Conservation (phyloP, 2,113 vertebrate species). For the Glaucomys volans region DNA sequence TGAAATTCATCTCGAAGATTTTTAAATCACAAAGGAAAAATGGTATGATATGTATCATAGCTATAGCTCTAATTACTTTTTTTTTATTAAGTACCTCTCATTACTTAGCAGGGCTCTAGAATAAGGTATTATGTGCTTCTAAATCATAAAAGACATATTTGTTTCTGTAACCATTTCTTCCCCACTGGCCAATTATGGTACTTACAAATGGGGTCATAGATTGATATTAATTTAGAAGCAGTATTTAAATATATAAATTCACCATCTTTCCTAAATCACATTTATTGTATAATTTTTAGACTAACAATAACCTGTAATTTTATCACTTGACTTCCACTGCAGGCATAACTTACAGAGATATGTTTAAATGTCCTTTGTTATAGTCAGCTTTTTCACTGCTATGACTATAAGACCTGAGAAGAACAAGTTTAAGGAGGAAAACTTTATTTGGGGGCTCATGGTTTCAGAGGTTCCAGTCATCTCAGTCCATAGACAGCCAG, state of each 20-base stretch:
- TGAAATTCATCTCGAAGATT: slow-evolving; percentile 70
- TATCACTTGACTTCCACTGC: slow-evolving; percentile 3
- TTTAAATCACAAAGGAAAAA: slow-evolving; percentile 79
- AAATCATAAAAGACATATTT: slow-evolving; percentile 55
- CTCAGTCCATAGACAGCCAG: no score
- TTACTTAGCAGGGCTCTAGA: slow-evolving; percentile 67
- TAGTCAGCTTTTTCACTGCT: no score
- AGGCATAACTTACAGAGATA: neutral
- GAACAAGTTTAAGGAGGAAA: no score
- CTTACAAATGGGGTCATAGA: slow-evolving; percentile 64
- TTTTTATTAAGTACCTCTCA: slow-evolving; percentile 79
- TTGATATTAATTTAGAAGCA: slow-evolving; percentile 74
- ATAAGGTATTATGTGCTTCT: slow-evolving; percentile 68
- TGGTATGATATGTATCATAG: slow-evolving; percentile 69
- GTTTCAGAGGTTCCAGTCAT: no score
- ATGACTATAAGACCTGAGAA: no score
- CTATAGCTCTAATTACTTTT: slow-evolving; percentile 76
- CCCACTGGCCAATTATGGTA: slow-evolving; percentile 54
- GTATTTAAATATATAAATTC: slow-evolving; percentile 69
- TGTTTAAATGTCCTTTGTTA: slow-evolving; percentile 44
- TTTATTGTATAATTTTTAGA: slow-evolving; percentile 40
- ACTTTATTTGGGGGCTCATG: no score
- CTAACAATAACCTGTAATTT: slow-evolving; percentile 61
- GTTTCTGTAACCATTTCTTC: slow-evolving; percentile 70
- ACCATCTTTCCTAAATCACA: slow-evolving; percentile 52